Evolutionary conservation across 2,113 vertebrate species (phyloP), one percentile per base, ranked within the genome.

Genomic region (Podocnemis expansa): DNA sequence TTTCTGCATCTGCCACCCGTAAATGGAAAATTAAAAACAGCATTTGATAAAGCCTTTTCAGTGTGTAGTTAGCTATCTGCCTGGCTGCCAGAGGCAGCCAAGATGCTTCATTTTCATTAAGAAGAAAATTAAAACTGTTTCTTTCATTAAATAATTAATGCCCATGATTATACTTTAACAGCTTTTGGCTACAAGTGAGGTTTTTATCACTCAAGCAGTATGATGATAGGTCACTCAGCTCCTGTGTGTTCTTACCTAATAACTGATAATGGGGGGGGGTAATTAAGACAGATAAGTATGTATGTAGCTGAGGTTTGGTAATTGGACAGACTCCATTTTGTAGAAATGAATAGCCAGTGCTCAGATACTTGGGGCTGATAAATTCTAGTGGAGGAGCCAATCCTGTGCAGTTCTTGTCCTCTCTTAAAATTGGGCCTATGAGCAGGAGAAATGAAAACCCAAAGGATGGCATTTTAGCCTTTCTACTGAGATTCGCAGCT

Each of bases 241-340:
- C 84, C 82, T 52, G 54, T 85, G 76, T 80, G 75, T 91, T 92
- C 83, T 78, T 86, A 60, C 80, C 60, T 84, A 22, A 93, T 94
- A 93, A 90, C 54, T 89, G 78, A 27, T 93, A 89, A 89, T 85
- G 86, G 38, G 73, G 81, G 81, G 52, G 82, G 87, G 85, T 94
- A 87, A 90, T 70, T 89, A 86, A 84, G 78, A 80, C 63, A 89
- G 78, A 45, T 88, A 54, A 86, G 51, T 47, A 29, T 76, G 80
- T 87, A 87, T n/a, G n/a, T n/a, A n/a, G 80, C 31, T 49, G 78
- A 84, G 51, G 63, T 90, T 76, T 89, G 85, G 54, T 80, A 78
- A 90, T 93, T 87, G 60, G 60, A 25, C 34, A 22, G 41, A 58
- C 45, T 78, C 75, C 25, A 25, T 51, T 75, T 43, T 56, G 16